These are phyloP conservation scores for Babyrousa celebensis DNA, from an alignment of 2,797 vertebrate genomes.

Conservation along the genomic window DNA sequence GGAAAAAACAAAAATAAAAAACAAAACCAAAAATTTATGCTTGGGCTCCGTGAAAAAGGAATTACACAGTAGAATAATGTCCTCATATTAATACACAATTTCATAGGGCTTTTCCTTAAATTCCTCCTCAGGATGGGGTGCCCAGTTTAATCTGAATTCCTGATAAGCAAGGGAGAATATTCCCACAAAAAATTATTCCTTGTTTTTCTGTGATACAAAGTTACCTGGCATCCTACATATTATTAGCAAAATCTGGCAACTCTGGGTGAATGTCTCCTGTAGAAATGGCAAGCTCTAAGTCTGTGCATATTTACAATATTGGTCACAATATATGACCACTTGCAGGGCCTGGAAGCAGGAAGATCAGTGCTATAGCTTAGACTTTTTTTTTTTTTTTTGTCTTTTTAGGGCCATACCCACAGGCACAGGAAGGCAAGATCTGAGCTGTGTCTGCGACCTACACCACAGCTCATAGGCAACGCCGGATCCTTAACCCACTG, in stretches of 20 bases:
- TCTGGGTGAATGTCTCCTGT: background rate
- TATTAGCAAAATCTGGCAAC: background rate
- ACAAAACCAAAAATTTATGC: no score
- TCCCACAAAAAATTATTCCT: background rate
- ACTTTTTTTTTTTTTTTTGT: no score
- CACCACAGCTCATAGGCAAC: no score
- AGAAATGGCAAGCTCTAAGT: background rate
- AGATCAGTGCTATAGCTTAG: background rate
- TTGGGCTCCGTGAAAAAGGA: background rate
- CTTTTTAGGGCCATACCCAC: no score
- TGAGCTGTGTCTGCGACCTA: no score
- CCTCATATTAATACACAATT: background rate
- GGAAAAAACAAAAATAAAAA: background rate
- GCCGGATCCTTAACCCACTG: no score
- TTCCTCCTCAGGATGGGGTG: background rate
- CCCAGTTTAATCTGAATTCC: constrained; percentile 9
- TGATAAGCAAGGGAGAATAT: background rate
- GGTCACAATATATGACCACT: background rate
- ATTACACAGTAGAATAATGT: background rate
- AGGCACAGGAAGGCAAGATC: no score
- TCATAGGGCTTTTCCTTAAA: background rate
- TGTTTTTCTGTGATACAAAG: background rate
- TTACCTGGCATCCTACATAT: background rate
- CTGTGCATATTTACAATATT: background rate
- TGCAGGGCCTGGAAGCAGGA: rapidly evolving